Conservation (phyloP, 2,888 invertebrate genomes). For the Eupithecia centaureata region DNA sequence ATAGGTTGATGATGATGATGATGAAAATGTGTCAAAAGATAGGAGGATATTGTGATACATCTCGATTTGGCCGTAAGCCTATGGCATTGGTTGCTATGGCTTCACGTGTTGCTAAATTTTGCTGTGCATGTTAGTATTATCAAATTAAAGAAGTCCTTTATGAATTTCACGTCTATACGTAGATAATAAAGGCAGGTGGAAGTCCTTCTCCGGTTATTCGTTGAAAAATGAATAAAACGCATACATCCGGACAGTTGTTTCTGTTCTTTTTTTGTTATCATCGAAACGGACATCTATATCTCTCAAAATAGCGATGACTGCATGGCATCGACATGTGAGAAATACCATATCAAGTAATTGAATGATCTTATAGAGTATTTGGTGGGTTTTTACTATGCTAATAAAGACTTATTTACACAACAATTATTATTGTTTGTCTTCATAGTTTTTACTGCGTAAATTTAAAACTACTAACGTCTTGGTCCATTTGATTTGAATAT, state of each 20-base stretch:
- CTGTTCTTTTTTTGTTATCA: slow-evolving; percentile 1
- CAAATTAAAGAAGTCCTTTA: slow-evolving; percentile 8
- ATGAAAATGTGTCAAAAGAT: no score
- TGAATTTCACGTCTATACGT: slow-evolving; percentile 15
- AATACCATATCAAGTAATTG: slow-evolving; percentile 23
- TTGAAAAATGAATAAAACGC: slow-evolving; percentile 19
- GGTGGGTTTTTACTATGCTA: slow-evolving; percentile 11
- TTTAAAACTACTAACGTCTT: slow-evolving; percentile 22
- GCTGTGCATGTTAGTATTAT: background rate
- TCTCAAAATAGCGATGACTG: slow-evolving; percentile 15
- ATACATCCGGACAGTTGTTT: slow-evolving; percentile 18
- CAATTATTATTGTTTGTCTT: background rate
- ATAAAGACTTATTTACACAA: slow-evolving; percentile 8
- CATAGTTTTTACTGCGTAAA: background rate
- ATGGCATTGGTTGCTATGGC: no score
- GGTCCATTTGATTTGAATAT: slow-evolving; percentile 37
- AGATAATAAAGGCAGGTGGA: slow-evolving; percentile 18
- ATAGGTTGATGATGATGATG: no score
- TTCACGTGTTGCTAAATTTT: background rate
- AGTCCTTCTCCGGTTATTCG: slow-evolving; percentile 6
- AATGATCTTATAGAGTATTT: slow-evolving; percentile 34
- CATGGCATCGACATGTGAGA: slow-evolving; percentile 14
- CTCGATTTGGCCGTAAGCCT: background rate
- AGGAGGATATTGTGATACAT: no score
- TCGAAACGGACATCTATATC: slow-evolving; percentile 17